Percentiles rank a stretch among this genome's conserved stretches.
Evolutionary conservation across 2,797 vertebrate species (phyloP).

Genomic region (Phaenicophaeus curvirostris): DNA sequence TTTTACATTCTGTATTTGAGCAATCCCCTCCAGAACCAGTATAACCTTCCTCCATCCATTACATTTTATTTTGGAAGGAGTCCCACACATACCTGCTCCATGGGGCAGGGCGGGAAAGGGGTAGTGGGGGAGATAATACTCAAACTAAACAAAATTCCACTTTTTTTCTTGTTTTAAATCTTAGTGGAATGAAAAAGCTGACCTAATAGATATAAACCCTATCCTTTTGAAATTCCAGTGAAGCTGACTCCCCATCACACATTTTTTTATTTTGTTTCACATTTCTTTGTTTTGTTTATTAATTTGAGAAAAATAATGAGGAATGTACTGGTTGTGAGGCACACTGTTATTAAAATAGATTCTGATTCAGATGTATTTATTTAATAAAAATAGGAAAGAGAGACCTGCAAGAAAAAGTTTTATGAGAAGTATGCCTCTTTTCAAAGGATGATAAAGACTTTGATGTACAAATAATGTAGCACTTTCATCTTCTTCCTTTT

Average conservation of each 20-base stretch:
- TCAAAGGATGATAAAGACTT: not conserved
- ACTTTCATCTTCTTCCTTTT: not conserved
- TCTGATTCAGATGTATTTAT: not conserved
- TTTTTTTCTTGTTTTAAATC: not conserved
- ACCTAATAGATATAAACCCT: not conserved
- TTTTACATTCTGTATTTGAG: not conserved
- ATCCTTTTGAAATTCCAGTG: not conserved
- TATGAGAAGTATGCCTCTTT: not conserved
- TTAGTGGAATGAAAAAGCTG: not conserved
- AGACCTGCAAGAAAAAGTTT: not conserved
- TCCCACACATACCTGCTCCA: not conserved
- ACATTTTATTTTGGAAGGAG: not conserved
- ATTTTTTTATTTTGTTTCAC: not conserved
- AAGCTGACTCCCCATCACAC: not conserved
- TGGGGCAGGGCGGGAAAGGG: no score
- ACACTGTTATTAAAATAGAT: not conserved
- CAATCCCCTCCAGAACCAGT: not conserved
- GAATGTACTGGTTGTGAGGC: fast-evolving
- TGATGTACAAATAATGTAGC: not conserved
- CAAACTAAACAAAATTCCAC: not conserved
- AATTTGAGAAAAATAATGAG: not conserved
- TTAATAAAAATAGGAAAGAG: not conserved
- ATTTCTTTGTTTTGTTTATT: not conserved
- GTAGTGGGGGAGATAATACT: no score
- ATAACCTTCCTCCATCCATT: not conserved